Conservation (phyloP, 2,113 vertebrate species). For the Cottus gobio region DNA sequence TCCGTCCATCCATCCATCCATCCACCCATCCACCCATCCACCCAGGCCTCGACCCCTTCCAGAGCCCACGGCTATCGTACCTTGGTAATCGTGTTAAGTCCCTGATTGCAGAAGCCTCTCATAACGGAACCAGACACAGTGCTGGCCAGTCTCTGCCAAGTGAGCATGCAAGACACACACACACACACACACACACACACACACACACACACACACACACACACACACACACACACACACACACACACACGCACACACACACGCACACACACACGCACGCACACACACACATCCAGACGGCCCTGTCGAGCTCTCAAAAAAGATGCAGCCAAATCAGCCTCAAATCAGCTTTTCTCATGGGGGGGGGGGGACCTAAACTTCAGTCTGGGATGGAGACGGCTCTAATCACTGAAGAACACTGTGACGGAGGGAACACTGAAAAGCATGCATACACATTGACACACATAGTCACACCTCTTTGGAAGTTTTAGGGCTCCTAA, state of each 20-base stretch:
- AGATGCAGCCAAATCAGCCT: conserved; percentile 46
- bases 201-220: too few relatives aligned
- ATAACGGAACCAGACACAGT: conserved; percentile 55
- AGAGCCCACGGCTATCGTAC: conserved; percentile 15
- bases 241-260: too few relatives aligned
- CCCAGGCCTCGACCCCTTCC: conserved; percentile 19
- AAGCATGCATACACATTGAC: conserved; percentile 39
- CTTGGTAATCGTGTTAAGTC: conserved; percentile 61
- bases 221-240: not conserved
- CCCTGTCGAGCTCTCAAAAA: not conserved
- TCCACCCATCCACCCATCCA: too few relatives aligned
- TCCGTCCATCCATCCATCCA: too few relatives aligned
- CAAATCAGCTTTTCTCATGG: conserved; percentile 40
- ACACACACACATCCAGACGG: conserved; percentile 28
- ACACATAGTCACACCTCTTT: conserved; percentile 49
- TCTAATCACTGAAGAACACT: conserved; percentile 49
- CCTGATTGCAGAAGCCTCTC: conserved; percentile 64
- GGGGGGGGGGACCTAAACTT: conserved; percentile 19
- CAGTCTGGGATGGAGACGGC: conserved; percentile 27
- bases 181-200: conserved; percentile 4
- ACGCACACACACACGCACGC: not conserved
- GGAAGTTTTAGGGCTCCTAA: conserved; percentile 55
- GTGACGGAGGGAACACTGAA: conserved; percentile 20
- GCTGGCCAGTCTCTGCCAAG: conserved; percentile 45
- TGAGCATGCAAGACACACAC: conserved; percentile 15